phyloP scores from a whole-genome alignment of 2,797 vertebrate genomes.

The Oceanodroma leucorhoa region DNA sequence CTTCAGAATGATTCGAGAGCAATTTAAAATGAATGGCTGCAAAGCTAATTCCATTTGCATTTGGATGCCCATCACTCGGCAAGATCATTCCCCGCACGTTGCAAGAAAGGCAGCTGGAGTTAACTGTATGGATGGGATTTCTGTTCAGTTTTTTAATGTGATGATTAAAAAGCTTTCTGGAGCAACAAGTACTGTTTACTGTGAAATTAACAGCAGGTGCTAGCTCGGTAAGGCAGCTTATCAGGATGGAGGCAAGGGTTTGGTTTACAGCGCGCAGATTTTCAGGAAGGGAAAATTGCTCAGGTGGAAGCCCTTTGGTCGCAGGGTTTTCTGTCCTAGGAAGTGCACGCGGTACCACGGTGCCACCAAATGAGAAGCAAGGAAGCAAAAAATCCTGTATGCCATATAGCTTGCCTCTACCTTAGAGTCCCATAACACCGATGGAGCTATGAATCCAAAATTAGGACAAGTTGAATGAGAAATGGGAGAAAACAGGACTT shows the following conservation, averaged over 20 bases:
- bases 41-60: slow-evolving; percentile 78
- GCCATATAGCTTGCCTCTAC: background rate
- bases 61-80: slow-evolving; percentile 72
- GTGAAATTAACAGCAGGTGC: slow-evolving; percentile 69
- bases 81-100: slow-evolving; percentile 52
- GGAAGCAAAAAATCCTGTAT: background rate
- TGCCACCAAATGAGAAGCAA: background rate
- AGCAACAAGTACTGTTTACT: slow-evolving; percentile 65
- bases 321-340: background rate
- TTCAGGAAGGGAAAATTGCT: background rate
- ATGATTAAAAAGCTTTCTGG: slow-evolving; percentile 72
- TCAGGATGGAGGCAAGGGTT: background rate
- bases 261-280: background rate
- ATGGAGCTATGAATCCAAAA: background rate
- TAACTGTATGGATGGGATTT: slow-evolving; percentile 66
- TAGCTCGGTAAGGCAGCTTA: slow-evolving; percentile 8
- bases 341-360: accelerated
- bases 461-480: background rate
- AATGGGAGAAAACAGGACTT: background rate
- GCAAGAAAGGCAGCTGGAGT: slow-evolving; percentile 63
- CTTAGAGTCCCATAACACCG: accelerated
- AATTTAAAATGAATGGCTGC: slow-evolving; percentile 78
- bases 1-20: slow-evolving; percentile 73
- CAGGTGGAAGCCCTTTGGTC: background rate
- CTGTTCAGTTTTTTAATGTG: slow-evolving; percentile 68